Base-by-base conservation (phyloP, 2,113 vertebrate genomes). In the Sprattus sprattus region DNA sequence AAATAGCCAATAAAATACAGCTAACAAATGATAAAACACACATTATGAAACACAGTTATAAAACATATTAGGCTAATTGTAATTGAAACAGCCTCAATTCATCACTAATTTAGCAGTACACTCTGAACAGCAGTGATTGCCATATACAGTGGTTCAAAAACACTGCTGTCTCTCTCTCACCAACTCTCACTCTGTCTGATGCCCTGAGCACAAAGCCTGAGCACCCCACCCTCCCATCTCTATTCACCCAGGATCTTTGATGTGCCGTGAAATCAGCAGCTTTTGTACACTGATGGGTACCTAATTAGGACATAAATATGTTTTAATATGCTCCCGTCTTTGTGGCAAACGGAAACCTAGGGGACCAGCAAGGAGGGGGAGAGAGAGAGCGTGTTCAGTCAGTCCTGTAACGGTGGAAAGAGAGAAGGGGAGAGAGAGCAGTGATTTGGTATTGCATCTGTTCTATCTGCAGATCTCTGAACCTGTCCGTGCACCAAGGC, bases 271-370 rank as follows among this genome's bases (percentile, higher is more conserved):
- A 81, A 50, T 54, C 32, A 78, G 49, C 11, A 18, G 71, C 49
- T 22, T 52, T 49, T 81, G 45, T 16, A 52, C 67, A 80, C 47
- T 80, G 71, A 81, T 47, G 64, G 71, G 39, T 71, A 85, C 46
- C 46, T 85, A 85, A 85, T 85, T 85, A 81, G 71, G 78, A 81
- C 16, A 81, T 44, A 81, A 85, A 81, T 54, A 81, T 44, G 46
- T 46, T 50, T 44, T 52, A 78, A 85, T 85, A 71, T 80, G 84
- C 49, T 78, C 8, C 10, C 15, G 6, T 47, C 25, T 13, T 28
- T 71, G 13, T 67, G 46, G 81, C 50, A 2, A 50, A 54, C 71
- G 45, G 25, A 25, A n/a, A 80, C 45, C 11, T 25, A 75, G 60
- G n/a, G 16, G 46, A 60, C 54, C 18, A 60, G 54, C 18, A 1